A percentile compares a stretch with the other conserved stretches of the same genome.
Evolutionary conservation across 2,113 vertebrate species (phyloP).

Genomic region (Haliaeetus leucogaster): DNA sequence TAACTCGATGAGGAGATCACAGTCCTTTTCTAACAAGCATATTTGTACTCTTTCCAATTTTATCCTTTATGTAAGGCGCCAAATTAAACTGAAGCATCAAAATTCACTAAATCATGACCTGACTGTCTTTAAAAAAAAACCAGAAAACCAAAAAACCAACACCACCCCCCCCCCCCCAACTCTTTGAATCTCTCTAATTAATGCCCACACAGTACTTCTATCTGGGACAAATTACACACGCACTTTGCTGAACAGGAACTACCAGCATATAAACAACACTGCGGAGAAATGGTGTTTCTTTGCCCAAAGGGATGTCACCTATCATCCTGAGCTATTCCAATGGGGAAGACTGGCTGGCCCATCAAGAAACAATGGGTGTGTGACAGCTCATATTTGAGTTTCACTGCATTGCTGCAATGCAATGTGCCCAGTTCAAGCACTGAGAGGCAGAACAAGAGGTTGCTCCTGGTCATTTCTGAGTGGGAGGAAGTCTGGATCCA

Average conservation of each 20-base stretch:
- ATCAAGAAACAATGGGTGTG: neutral
- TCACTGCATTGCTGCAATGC: neutral
- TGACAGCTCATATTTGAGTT: neutral
- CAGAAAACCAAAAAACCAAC: fast-evolving
- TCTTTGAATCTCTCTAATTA: neutral
- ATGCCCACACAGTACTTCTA: neutral
- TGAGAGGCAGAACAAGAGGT: neutral
- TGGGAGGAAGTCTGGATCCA: neutral
- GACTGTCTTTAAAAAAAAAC: neutral
- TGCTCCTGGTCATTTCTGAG: neutral
- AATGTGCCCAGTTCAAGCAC: neutral
- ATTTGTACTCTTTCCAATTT: neutral
- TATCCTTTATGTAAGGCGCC: neutral
- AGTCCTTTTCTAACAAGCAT: neutral
- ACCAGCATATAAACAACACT: neutral
- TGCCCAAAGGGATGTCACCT: neutral
- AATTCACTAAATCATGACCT: neutral
- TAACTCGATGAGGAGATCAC: neutral
- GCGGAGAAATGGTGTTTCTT: neutral
- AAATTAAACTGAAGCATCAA: neutral
- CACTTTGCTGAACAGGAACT: neutral
- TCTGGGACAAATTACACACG: neutral
- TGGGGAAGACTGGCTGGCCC: neutral
- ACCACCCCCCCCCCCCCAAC: no score
- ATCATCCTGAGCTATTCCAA: neutral